phyloP scores from a whole-genome alignment of 2,888 invertebrate species.

The Hesperia comma region DNA sequence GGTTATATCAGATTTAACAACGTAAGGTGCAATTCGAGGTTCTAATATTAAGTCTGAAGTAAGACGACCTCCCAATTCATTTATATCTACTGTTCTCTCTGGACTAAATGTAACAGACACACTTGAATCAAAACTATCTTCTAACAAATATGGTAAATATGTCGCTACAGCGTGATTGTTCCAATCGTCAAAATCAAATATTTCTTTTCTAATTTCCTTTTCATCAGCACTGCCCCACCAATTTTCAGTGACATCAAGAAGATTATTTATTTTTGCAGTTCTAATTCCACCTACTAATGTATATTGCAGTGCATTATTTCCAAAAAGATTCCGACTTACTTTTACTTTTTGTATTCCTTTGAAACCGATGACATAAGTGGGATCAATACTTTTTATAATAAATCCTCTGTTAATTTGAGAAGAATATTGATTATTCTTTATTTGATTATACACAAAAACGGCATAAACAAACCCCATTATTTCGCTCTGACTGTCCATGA shows the following conservation, averaged over 20 bases:
- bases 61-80: slow-evolving; percentile 91
- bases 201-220: slow-evolving; percentile 89
- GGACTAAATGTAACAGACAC: slow-evolving; percentile 88
- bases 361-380: slow-evolving; percentile 94
- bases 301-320: slow-evolving; percentile 92
- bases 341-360: slow-evolving; percentile 97
- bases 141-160: slow-evolving; percentile 93
- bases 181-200: slow-evolving; percentile 99
- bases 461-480: slow-evolving; percentile 94
- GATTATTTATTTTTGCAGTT: slow-evolving; percentile 94
- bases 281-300: slow-evolving; percentile 95
- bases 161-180: slow-evolving; percentile 97
- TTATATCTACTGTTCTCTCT: slow-evolving; percentile 82
- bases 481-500: slow-evolving; percentile 96
- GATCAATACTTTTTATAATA: slow-evolving; percentile 73
- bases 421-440: slow-evolving; percentile 87
- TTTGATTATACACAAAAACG: slow-evolving; percentile 89
- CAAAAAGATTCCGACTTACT: slow-evolving; percentile 94
- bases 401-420: slow-evolving; percentile 62
- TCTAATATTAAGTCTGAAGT: slow-evolving; percentile 86
- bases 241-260: slow-evolving; percentile 94
- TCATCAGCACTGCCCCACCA: slow-evolving; percentile 97
- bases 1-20: slow-evolving; percentile 95
- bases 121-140: slow-evolving; percentile 90
- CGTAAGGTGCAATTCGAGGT: slow-evolving; percentile 88